A percentile compares a stretch with the other conserved stretches of the same genome.
These are phyloP conservation scores for Eupsittula cactorum DNA, from an alignment of 2,113 vertebrate species.

Conservation along the genomic window DNA sequence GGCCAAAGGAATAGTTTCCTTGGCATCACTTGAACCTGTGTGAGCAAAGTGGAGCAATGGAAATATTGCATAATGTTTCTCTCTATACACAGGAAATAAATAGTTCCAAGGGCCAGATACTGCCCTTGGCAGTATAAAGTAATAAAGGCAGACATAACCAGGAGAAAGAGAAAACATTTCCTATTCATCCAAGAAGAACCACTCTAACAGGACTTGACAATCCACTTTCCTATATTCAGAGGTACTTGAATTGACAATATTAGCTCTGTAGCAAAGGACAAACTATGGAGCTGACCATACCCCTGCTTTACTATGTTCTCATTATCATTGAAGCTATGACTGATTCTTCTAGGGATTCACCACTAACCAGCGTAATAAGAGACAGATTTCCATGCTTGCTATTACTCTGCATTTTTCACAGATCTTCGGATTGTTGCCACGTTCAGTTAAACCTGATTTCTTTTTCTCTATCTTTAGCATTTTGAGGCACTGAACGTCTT, in stretches of 20 bases:
- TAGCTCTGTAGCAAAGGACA: background rate
- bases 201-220: background rate
- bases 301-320: background rate
- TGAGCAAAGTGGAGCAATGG: background rate
- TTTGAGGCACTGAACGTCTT: background rate
- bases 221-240: background rate
- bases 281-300: background rate
- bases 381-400: background rate
- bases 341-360: background rate
- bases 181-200: background rate
- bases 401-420: background rate
- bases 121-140: slow-evolving; percentile 19
- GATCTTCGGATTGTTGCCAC: background rate
- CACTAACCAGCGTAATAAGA: background rate
- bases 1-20: background rate
- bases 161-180: slow-evolving; percentile 37
- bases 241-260: background rate
- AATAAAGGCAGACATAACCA: slow-evolving; percentile 32
- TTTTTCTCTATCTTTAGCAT: background rate
- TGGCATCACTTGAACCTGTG: background rate
- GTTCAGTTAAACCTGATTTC: background rate
- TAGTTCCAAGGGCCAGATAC: slow-evolving; percentile 29
- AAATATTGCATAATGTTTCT: background rate
- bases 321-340: background rate
- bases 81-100: slow-evolving; percentile 15